Conservation (phyloP, 92 coral and sea anemone genomes). For the Siderastrea siderea region DNA sequence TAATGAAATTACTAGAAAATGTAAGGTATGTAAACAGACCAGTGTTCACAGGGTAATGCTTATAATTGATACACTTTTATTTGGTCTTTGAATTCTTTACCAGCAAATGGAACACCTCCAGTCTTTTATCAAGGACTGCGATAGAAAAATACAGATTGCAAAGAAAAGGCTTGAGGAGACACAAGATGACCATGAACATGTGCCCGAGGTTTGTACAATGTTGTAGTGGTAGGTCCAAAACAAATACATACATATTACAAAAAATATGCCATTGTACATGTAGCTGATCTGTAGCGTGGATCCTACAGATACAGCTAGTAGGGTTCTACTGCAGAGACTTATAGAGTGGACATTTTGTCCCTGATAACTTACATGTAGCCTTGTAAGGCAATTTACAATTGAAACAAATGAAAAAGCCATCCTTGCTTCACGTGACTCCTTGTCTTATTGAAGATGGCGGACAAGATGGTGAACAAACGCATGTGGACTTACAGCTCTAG, state of each 20-base stretch:
- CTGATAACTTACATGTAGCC: no score
- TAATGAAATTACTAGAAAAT: no score
- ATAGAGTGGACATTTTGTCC: no score
- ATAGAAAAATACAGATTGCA: slow-evolving; percentile 95
- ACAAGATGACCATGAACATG: slow-evolving; percentile 92
- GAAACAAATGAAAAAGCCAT: neutral
- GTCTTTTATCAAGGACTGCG: slow-evolving; percentile 98
- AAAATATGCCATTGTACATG: no score
- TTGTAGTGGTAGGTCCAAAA: no score
- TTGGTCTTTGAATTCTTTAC: neutral
- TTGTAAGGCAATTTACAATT: neutral
- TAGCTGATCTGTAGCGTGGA: no score
- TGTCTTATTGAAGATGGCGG: neutral
- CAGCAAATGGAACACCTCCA: slow-evolving; percentile 99
- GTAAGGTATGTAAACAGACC: no score
- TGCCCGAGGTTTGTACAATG: slow-evolving; percentile 83
- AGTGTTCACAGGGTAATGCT: no score
- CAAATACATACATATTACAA: no score
- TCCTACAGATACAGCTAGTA: no score
- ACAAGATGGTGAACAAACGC: neutral
- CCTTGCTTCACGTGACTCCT: neutral
- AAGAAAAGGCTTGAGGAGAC: slow-evolving; percentile 98
- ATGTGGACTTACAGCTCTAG: neutral
- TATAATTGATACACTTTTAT: no score
- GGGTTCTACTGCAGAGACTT: no score